These are phyloP conservation scores for Hippopotamus amphibius DNA, from an alignment of 2,113 vertebrate species.

Conservation along the genomic window DNA sequence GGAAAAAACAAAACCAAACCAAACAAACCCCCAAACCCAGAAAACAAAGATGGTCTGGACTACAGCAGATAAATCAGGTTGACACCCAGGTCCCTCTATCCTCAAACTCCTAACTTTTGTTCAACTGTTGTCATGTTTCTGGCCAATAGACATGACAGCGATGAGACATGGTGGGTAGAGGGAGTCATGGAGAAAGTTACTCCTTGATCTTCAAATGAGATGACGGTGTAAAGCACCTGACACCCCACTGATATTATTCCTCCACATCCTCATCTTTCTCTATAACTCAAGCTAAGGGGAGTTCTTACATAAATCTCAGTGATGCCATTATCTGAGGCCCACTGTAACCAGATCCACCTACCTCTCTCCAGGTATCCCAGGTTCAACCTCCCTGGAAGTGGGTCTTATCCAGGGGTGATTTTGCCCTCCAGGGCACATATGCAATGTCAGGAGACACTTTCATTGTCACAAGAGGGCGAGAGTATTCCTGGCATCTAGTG, in stretches of 20 bases:
- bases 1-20: background rate
- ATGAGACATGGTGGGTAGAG: background rate
- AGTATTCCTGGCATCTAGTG: background rate
- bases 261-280: background rate
- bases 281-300: background rate
- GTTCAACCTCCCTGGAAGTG: background rate
- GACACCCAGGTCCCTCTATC: background rate
- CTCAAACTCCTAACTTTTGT: conserved; percentile 30
- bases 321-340: background rate
- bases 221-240: background rate
- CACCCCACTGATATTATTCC: background rate
- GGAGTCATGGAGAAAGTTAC: background rate
- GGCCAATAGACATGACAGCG: background rate
- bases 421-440: background rate
- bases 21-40: background rate
- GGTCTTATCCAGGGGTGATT: background rate
- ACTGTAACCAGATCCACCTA: background rate
- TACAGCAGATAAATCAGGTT: conserved; percentile 6
- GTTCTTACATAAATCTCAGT: background rate
- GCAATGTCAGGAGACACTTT: background rate
- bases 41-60: background rate
- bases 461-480: background rate
- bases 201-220: background rate
- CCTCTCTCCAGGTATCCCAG: background rate
- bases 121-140: background rate